Percentiles rank a stretch among this genome's conserved stretches.
Evolutionary conservation across 2,888 invertebrate genomes (phyloP).

Genomic region (Pachydiplax longipennis): DNA sequence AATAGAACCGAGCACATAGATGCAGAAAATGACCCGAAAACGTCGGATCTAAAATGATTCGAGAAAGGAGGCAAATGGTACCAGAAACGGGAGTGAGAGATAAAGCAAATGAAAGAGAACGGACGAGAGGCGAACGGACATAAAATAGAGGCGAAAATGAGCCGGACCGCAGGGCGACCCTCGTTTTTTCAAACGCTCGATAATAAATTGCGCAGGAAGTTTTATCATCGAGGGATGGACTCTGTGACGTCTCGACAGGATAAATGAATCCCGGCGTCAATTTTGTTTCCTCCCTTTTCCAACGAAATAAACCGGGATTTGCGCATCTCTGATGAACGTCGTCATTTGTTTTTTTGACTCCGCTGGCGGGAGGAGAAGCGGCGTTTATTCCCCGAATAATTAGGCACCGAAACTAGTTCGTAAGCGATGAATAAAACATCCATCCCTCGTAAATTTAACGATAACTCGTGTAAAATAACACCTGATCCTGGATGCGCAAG

Average conservation of each 20-base stretch:
- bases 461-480: neutral
- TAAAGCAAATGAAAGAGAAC: neutral
- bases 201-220: neutral
- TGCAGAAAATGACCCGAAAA: neutral
- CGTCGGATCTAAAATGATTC: neutral
- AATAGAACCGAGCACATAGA: no score
- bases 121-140: neutral
- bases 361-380: neutral
- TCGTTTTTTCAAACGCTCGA: neutral
- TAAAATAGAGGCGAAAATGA: neutral
- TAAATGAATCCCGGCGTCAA: neutral
- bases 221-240: neutral
- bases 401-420: neutral
- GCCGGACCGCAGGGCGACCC: neutral
- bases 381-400: neutral
- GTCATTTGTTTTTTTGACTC: neutral
- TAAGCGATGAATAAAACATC: no score
- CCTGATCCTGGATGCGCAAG: neutral
- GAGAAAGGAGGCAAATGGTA: neutral
- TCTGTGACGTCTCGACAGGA: neutral
- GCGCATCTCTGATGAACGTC: neutral
- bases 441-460: neutral
- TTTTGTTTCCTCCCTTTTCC: neutral
- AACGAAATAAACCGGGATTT: neutral
- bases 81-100: neutral